phyloP scores from a whole-genome alignment of 2,113 vertebrate genomes.

The Mirounga angustirostris region DNA sequence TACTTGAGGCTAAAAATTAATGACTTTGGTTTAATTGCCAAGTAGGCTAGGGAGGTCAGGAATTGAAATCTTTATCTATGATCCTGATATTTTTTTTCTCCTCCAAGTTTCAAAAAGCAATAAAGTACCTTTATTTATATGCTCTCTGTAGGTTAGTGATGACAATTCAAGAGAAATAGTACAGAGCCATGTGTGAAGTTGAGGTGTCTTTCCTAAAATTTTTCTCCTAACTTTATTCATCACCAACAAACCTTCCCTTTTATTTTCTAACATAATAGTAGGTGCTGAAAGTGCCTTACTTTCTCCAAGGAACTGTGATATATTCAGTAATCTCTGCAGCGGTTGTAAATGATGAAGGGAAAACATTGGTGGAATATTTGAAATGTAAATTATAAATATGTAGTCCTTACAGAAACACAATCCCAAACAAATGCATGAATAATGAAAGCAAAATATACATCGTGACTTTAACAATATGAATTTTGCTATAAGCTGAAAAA shows the following conservation, averaged over 20 bases:
- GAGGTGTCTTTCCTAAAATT: not conserved
- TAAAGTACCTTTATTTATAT: slow-evolving; percentile 38
- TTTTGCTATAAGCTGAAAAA: not conserved
- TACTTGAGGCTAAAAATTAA: slow-evolving; percentile 73
- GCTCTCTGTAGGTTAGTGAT: not conserved
- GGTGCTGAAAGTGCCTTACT: not conserved
- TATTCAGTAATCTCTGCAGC: not conserved
- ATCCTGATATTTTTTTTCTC: not conserved
- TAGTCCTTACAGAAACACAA: slow-evolving; percentile 34
- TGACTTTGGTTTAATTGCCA: slow-evolving; percentile 55
- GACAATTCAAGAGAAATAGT: not conserved
- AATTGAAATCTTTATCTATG: slow-evolving; percentile 67
- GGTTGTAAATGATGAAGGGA: slow-evolving; percentile 19
- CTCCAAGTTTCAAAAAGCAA: slow-evolving; percentile 49
- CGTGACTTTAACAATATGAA: not conserved
- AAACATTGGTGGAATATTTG: slow-evolving; percentile 46
- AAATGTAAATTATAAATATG: slow-evolving; percentile 69
- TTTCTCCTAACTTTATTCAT: not conserved
- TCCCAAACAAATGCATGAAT: slow-evolving; percentile 56
- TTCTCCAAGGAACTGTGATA: not conserved
- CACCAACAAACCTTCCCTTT: not conserved
- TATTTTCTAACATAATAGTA: slow-evolving; percentile 45
- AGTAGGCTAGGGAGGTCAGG: slow-evolving; percentile 29
- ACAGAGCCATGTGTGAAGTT: not conserved
- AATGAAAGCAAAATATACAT: slow-evolving; percentile 48